Conservation (phyloP, 2,113 vertebrate genomes). For the Lota lota region DNA sequence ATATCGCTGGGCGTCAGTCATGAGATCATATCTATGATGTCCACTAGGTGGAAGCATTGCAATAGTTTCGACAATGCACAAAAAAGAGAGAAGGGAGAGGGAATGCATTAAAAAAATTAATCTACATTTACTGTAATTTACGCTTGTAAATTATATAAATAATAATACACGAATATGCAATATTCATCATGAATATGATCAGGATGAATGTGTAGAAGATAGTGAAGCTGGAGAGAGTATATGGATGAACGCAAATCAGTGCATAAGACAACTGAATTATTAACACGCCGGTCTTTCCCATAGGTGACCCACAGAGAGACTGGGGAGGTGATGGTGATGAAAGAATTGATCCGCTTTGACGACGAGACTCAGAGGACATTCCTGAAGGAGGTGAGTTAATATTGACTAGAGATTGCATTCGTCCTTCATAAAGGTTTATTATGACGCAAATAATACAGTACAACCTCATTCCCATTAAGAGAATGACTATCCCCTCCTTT, state of each 20-base stretch:
- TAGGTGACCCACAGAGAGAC: conserved; percentile 95
- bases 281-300: neutral
- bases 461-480: neutral
- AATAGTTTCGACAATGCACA: neutral
- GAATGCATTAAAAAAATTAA: neutral
- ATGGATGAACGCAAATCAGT: too few species aligned
- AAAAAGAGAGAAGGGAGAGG: neutral
- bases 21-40: conserved; percentile 6
- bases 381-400: conserved; percentile 85
- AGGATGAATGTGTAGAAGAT: too few species aligned
- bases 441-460: too few species aligned
- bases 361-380: conserved; percentile 95
- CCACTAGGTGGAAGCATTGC: conserved; percentile 50
- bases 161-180: too few species aligned
- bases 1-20: neutral
- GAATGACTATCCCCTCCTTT: neutral
- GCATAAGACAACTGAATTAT: neutral
- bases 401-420: too few species aligned
- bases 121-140: too few species aligned
- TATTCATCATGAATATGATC: too few species aligned
- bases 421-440: too few species aligned
- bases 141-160: too few species aligned
- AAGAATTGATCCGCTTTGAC: conserved; percentile 94
- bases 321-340: conserved; percentile 99
- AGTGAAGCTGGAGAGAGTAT: too few species aligned